Base-by-base conservation (phyloP, 2,797 vertebrate genomes). In the Phylloscopus collybita region DNA sequence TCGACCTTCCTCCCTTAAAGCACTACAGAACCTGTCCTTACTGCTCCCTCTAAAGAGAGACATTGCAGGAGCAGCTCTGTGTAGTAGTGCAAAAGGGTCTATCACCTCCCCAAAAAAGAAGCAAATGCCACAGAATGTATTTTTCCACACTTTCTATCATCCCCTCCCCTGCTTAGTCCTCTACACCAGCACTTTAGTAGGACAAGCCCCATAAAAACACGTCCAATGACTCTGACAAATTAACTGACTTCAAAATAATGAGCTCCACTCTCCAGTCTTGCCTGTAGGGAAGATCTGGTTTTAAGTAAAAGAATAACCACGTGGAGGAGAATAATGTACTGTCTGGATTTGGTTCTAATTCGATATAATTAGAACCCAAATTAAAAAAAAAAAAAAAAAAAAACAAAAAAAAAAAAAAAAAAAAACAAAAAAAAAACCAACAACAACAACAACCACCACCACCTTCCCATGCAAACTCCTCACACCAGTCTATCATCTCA, bases 291-390 rank as follows among this genome's bases (percentile, higher is more conserved):
- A 90, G 80, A 86, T 32, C 59, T 84, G 32, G 13, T 92, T 90
- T 82, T 60, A 95, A 69, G 49, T 66, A 94, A 94, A 92, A 87
- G 23, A 84, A 66, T 84, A 34, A n/a, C 88, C 70, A 87, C 42
- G 53, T 49, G 42, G 57, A 88, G 5, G 32, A 94, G 32, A 92
- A 89, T 53, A 81, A 80, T 3, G 22, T 71, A 73, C 5, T 95
- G 49, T 57, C 45, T 66, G 25, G 71, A 93, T 84, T 92, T 75
- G 12, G 23, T 86, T 96, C 71, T 90, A 90, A 95, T 25, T 72
- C 17, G 32, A 60, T 64, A 66, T 26, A 88, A 88, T 75, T 73
- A 86, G 14, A 80, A 17, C 3, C 10, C 44, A 44, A 18, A 44
- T 22, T 13, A 59, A 61, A 49, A 62, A 7, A 26, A 65, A 32